These are phyloP conservation scores for Pelochelys cantorii DNA, from an alignment of 2,797 vertebrate species.

Conservation along the genomic window DNA sequence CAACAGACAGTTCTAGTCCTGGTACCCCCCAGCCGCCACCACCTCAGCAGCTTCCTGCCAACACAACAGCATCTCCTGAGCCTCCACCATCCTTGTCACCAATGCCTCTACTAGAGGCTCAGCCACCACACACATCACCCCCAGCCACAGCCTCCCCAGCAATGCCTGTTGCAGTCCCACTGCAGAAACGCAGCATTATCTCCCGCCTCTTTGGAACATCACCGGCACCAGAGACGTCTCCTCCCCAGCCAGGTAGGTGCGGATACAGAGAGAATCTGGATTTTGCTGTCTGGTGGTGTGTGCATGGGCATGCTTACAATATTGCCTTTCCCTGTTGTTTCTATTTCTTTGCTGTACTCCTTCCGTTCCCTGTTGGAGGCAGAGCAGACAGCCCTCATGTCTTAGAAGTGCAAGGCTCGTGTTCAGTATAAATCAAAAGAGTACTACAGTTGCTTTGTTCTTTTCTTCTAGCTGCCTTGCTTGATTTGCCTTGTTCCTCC, in stretches of 20 bases:
- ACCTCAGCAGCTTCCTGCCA: conserved; percentile 31
- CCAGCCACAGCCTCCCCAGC: conserved; percentile 35
- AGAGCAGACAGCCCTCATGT: background rate
- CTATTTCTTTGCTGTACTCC: background rate
- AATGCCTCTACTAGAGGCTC: conserved; percentile 69
- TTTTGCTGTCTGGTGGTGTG: background rate
- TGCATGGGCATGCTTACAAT: fast-evolving
- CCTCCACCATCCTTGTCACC: conserved; percentile 25
- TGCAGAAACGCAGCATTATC: conserved; percentile 90
- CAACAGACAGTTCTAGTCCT: conserved; percentile 93
- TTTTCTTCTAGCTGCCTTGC: fast-evolving
- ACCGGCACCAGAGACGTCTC: conserved; percentile 69
- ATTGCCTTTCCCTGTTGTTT: background rate
- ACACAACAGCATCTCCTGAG: conserved; percentile 70
- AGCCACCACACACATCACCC: background rate
- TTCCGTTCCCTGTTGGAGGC: fast-evolving
- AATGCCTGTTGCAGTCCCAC: background rate
- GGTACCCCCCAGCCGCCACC: conserved; percentile 87
- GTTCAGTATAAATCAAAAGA: background rate
- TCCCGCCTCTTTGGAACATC: conserved; percentile 90
- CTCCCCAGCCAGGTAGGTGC: conserved; percentile 83
- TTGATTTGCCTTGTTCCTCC: background rate
- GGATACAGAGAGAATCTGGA: background rate
- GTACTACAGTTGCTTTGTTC: fast-evolving
- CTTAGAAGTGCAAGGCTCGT: fast-evolving